Percentiles rank a stretch among this genome's conserved stretches.
Evolutionary conservation across 2,888 invertebrate species (phyloP).

Genomic region (Ornithoptera priamus): DNA sequence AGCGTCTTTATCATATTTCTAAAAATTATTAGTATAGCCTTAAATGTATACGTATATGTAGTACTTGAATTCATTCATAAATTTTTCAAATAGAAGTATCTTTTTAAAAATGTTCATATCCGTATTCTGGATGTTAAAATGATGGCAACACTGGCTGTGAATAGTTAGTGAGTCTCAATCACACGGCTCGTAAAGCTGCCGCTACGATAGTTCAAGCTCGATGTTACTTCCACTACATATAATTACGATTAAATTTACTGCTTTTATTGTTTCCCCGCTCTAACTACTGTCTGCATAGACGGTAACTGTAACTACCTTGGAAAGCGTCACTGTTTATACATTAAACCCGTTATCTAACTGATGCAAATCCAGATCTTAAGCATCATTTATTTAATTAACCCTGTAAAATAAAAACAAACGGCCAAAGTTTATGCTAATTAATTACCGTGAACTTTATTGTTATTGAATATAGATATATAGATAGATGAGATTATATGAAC

Average conservation of each 20-base stretch:
- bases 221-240: conserved; percentile 78
- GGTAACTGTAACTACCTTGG: conserved; percentile 20
- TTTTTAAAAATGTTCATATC: no score
- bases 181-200: conserved; percentile 47
- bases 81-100: no score
- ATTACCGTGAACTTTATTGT: no score
- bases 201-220: conserved; percentile 49
- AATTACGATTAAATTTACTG: conserved; percentile 74
- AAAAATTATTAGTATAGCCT: no score
- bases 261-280: conserved; percentile 36
- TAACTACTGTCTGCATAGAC: conserved; percentile 18
- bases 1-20: no score
- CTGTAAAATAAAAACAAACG: no score
- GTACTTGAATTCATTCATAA: no score
- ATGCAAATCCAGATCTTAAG: conserved; percentile 12
- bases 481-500: no score
- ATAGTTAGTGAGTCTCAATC: conserved; percentile 52
- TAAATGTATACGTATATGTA: no score
- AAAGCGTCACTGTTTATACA: conserved; percentile 6
- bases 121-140: neutral
- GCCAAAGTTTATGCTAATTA: no score
- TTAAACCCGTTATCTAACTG: conserved; percentile 27
- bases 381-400: neutral
- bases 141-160: conserved; percentile 28
- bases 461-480: no score